Conservation (phyloP, 2,888 invertebrate genomes). For the Mimumesa dahlbomi region DNA sequence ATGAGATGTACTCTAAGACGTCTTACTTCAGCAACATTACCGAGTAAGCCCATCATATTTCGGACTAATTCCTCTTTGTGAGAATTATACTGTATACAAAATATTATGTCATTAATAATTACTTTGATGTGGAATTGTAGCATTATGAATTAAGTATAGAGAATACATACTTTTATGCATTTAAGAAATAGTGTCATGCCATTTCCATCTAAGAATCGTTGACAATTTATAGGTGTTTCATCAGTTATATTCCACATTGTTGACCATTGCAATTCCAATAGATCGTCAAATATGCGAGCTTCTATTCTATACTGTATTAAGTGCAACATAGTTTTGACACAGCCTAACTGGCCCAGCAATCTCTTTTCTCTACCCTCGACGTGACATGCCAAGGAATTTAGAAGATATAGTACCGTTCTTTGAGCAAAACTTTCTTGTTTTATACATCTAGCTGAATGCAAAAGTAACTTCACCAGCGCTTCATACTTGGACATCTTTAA, state of each 20-base stretch:
- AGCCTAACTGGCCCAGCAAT: slow-evolving; percentile 94
- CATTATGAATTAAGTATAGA: slow-evolving; percentile 41
- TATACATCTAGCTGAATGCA: slow-evolving; percentile 90
- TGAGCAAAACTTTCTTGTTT: slow-evolving; percentile 96
- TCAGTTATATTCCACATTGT: slow-evolving; percentile 99
- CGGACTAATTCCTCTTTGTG: slow-evolving; percentile 94
- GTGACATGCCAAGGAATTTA: slow-evolving; percentile 98
- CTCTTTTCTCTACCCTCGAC: slow-evolving; percentile 96
- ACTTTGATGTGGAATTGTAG: neutral
- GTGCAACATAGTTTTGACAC: slow-evolving; percentile 91
- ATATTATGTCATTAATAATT: neutral
- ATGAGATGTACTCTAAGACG: slow-evolving; percentile 90
- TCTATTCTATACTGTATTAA: slow-evolving; percentile 91
- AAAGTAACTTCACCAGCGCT: slow-evolving; percentile 90
- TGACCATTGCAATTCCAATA: slow-evolving; percentile 98
- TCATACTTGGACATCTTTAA: slow-evolving; percentile 93
- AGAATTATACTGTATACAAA: slow-evolving; percentile 87
- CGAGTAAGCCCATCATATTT: slow-evolving; percentile 98
- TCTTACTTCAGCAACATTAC: slow-evolving; percentile 97
- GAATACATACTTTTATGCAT: slow-evolving; percentile 88
- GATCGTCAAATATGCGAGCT: slow-evolving; percentile 93
- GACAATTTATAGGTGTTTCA: slow-evolving; percentile 97
- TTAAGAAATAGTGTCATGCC: slow-evolving; percentile 95
- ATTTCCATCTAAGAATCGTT: slow-evolving; percentile 91
- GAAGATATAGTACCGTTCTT: slow-evolving; percentile 95